phyloP scores from a whole-genome alignment of 1,140 invertebrate species.

The Drosophila gunungcola region DNA sequence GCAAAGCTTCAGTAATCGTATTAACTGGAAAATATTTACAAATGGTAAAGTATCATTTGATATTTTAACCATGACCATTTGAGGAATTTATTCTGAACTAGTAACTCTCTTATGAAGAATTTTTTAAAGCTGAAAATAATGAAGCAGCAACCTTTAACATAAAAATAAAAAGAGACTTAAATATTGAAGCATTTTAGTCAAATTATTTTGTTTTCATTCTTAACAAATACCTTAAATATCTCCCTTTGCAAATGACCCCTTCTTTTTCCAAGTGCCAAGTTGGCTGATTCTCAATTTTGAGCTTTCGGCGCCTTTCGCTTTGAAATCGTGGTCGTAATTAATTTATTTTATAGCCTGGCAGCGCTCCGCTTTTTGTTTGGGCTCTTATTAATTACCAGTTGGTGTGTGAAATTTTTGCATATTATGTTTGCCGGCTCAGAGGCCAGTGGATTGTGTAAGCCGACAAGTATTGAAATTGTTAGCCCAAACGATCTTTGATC shows the following conservation, averaged over 20 bases:
- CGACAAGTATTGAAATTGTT: constrained; percentile 36
- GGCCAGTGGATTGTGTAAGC: constrained; percentile 31
- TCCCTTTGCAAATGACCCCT: not conserved
- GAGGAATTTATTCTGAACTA: no score
- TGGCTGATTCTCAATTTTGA: constrained; percentile 34
- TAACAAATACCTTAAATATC: not conserved
- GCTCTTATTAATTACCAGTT: constrained; percentile 49
- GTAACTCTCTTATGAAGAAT: no score
- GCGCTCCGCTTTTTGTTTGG: constrained; percentile 40
- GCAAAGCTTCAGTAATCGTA: constrained; percentile 3
- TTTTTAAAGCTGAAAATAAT: no score
- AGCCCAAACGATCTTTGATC: constrained; percentile 49
- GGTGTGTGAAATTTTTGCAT: constrained; percentile 60
- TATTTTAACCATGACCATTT: no score
- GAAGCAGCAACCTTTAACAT: no score
- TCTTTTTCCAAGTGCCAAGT: constrained; percentile 21
- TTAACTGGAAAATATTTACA: constrained; percentile 13
- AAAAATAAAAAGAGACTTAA: no score
- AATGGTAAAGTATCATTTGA: not conserved
- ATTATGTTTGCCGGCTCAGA: constrained; percentile 26
- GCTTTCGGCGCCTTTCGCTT: constrained; percentile 57
- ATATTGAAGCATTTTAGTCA: no score
- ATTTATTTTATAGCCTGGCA: constrained; percentile 72
- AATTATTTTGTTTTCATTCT: not conserved
- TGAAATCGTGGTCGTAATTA: constrained; percentile 77